Evolutionary conservation across 2,797 vertebrate species (phyloP), one percentile per base, ranked within the genome.

Genomic region (Trematomus bernacchii): DNA sequence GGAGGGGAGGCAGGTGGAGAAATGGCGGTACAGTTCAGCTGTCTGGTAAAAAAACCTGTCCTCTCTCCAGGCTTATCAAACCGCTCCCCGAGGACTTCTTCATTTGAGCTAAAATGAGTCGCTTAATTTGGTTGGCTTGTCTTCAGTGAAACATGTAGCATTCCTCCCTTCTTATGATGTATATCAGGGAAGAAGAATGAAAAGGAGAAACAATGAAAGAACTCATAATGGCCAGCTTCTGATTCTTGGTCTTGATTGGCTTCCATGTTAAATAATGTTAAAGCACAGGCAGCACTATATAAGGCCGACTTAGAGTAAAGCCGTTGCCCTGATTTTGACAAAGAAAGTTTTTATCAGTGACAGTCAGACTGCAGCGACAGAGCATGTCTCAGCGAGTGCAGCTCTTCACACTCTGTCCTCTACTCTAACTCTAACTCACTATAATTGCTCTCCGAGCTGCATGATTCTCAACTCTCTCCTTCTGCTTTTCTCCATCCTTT

Each of bases 91-190:
- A 68, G 80, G 86, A 80, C 64, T 64, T 75, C 64, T 82, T 64
- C 76, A 85, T 74, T 84, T 43, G 48, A 78, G 87, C 88, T 91
- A 85, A 89, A 91, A 87, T 85, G 82, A 87, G 85, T 71, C 70
- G 37, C 64, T 78, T 77, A 30, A 47, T 50, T 73, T 37, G 21
- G 59, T 30, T 18, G 51, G 62, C 48, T 73, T 30, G 48, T 83
- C 70, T 52, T 46, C 60, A 4, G 46, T 12, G 50, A 60, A 46
- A 81, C 77, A 82, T 65, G 50, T 54, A 69, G 44, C 10, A 27
- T 52, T 51, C 66, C 40, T 58, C 10, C 9, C 10, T 48, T 59
- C 50, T 42, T 69, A 53, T 33, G 68, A 85, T 71, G 42, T 12
- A 7, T 19, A 82, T 80, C 65, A 62, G 66, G 42, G 48, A 13